These are phyloP conservation scores for Ecliptopera silaceata DNA, from an alignment of 2,888 invertebrate genomes.

Conservation along the genomic window DNA sequence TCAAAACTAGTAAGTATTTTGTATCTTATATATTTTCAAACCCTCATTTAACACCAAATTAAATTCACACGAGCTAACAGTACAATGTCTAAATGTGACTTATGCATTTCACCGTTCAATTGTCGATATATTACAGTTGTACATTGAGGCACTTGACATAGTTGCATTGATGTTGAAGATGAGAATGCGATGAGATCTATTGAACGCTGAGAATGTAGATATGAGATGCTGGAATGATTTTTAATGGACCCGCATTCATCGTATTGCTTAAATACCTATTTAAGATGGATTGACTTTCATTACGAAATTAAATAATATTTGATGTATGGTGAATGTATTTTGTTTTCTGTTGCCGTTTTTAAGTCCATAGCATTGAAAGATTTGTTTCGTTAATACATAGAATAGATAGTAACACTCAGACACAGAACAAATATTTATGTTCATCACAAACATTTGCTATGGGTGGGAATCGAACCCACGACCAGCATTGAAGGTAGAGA, in stretches of 20 bases:
- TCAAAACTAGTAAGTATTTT: too few relatives aligned
- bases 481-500: too few relatives aligned
- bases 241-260: conserved; percentile 8
- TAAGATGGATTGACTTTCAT: neutral
- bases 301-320: neutral
- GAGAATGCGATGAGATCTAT: conserved; percentile 23
- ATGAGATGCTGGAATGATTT: conserved; percentile 16
- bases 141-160: conserved; percentile 26
- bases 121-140: conserved; percentile 1
- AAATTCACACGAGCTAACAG: conserved; percentile 1
- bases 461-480: too few relatives aligned
- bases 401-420: too few relatives aligned
- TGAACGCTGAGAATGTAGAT: conserved; percentile 19
- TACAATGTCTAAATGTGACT: conserved; percentile 11
- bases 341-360: too few relatives aligned
- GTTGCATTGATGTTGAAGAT: conserved; percentile 22
- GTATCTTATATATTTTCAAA: too few relatives aligned
- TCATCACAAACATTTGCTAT: too few relatives aligned
- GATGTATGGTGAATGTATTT: too few relatives aligned
- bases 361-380: too few relatives aligned
- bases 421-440: too few relatives aligned
- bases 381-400: too few relatives aligned
- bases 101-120: conserved; percentile 4
- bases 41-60: neutral
- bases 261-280: conserved; percentile 1